Conservation (phyloP, 2,113 vertebrate species). For the Girardinichthys multiradiatus region DNA sequence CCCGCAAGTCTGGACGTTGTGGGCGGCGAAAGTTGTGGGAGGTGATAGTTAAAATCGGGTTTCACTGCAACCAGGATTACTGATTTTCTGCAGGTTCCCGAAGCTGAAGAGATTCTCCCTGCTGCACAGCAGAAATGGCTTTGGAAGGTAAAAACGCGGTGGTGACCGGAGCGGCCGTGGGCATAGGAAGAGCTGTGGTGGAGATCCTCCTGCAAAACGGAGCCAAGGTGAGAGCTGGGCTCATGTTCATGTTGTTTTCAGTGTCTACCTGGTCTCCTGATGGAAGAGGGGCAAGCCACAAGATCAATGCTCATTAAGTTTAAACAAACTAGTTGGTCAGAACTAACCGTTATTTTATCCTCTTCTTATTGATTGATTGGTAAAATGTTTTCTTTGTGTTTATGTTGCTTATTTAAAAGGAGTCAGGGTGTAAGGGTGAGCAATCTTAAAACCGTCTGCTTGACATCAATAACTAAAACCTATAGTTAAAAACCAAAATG, state of each 20-base stretch:
- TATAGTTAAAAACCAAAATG: too few species aligned
- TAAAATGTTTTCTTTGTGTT: not conserved
- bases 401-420: not conserved
- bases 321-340: too few species aligned
- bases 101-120: not conserved
- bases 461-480: too few species aligned
- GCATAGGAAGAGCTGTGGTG: constrained; percentile 68
- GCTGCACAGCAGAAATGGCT: constrained; percentile 40
- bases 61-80: fast-evolving
- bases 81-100: fast-evolving
- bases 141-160: constrained; percentile 50
- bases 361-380: too few species aligned
- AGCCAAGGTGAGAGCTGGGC: constrained; percentile 60
- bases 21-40: constrained; percentile 7
- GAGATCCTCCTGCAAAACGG: constrained; percentile 67
- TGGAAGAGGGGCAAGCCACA: not conserved
- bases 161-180: constrained; percentile 72
- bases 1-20: not conserved
- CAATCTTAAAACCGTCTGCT: too few species aligned
- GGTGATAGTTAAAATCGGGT: not conserved
- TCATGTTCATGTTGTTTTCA: not conserved
- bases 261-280: not conserved
- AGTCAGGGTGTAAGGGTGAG: too few species aligned
- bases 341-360: too few species aligned
- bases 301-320: too few species aligned